phyloP scores from a whole-genome alignment of 2,888 invertebrate species.

The Blera fallax region DNA sequence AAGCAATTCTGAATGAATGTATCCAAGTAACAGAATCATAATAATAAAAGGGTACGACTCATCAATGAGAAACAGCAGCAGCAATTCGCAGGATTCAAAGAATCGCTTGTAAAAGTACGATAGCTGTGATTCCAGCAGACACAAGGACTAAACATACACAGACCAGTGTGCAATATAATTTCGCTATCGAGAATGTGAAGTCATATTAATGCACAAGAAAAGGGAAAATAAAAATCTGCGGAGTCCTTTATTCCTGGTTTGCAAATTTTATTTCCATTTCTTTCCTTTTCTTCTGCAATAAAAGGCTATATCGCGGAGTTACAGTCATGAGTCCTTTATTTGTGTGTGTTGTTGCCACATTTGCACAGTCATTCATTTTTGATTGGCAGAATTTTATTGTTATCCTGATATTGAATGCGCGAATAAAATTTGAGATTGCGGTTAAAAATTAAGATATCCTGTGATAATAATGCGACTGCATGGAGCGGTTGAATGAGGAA shows the following conservation, averaged over 20 bases:
- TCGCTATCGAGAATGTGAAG: neutral
- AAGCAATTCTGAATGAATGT: conserved; percentile 52
- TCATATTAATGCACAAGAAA: conserved; percentile 12
- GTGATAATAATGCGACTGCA: neutral
- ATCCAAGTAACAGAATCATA: conserved; percentile 62
- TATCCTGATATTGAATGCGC: neutral
- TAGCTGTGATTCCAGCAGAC: neutral
- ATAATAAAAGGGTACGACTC: conserved; percentile 64
- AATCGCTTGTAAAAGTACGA: neutral
- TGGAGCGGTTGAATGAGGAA: neutral
- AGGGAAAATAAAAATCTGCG: too few species aligned
- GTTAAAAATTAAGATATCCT: neutral
- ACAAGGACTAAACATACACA: neutral
- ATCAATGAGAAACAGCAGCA: conserved; percentile 4
- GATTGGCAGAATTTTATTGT: conserved; percentile 28
- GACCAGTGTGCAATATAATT: conserved; percentile 1
- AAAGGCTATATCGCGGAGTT: neutral
- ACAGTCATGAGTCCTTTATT: neutral
- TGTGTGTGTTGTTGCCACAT: conserved; percentile 22
- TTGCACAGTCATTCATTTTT: conserved; percentile 33
- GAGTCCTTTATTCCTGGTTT: conserved; percentile 2
- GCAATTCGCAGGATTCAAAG: neutral
- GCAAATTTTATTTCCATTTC: neutral
- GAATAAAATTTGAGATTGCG: neutral
- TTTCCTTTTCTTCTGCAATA: conserved; percentile 24